Conservation (phyloP, 1,140 invertebrate species). For the Delia radicum region DNA sequence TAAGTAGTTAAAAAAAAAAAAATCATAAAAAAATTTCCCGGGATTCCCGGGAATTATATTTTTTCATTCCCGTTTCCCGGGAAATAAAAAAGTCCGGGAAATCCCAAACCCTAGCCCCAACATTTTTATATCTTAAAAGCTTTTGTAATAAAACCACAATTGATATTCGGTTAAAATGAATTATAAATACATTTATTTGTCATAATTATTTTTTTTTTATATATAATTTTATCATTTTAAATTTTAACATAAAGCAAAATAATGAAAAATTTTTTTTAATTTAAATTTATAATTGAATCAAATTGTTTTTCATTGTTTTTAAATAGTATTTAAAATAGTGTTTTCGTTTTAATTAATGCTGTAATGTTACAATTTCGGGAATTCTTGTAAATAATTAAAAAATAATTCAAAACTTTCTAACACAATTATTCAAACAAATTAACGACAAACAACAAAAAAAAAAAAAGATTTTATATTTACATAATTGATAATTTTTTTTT, state of each 20-base stretch:
- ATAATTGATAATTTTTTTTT: not conserved
- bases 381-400: not conserved
- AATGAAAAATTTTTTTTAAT: not conserved
- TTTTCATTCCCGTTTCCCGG: too few relatives aligned
- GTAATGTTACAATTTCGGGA: not conserved
- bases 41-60: too few relatives aligned
- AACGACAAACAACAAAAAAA: not conserved
- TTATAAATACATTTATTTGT: constrained; percentile 55
- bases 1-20: too few relatives aligned
- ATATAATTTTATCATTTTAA: constrained; percentile 44
- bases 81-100: too few relatives aligned
- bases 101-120: too few relatives aligned
- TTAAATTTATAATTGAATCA: not conserved
- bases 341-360: not conserved
- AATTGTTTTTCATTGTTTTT: not conserved
- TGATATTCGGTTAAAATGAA: constrained; percentile 25
- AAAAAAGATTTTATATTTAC: not conserved
- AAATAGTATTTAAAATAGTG: not conserved
- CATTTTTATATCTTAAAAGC: too few relatives aligned
- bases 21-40: too few relatives aligned
- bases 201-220: constrained; percentile 28
- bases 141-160: not conserved
- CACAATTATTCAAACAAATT: not conserved
- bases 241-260: not conserved
- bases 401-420: not conserved